Base-by-base conservation (phyloP, 2,113 vertebrate species). In the Dipodomys stephensi region DNA sequence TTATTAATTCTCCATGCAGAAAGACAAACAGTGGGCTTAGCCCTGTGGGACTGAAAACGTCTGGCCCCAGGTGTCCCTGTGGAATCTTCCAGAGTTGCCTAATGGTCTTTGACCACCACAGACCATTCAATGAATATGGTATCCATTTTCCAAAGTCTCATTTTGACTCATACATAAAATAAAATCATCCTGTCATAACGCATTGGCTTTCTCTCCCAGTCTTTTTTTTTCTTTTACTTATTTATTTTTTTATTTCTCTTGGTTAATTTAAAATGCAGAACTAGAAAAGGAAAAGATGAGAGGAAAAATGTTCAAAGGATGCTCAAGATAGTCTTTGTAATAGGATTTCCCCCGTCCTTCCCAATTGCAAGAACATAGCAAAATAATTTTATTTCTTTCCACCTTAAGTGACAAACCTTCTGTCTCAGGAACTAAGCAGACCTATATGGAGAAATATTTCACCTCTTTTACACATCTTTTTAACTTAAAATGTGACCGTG, bases 1-100 rank as follows among this genome's bases (percentile, higher is more conserved):
- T 97, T 95, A 98, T 98, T 98, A 98, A 98, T 98, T 98, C 97
- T 97, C 98, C 95, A 65, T 97, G 97, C 97, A 98, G 98, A 95
- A 98, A 98, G 92, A 98, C 72, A 98, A 98, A 98, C 88, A 98
- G 97, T 60, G 95, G 95, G 93, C 94, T 97, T 67, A 27, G 6
- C 96, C 98, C 97, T 90, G 79, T 4, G 98, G 97, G 97, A 71
- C 7, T 88, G 30, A 44, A 57, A 97, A 94, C n/a, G 97, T 98
- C 98, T 98, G 97, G 94, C 97, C 97, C 96, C 96, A 79, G 95
- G 96, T 92, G 83, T 97, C 98, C 98, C 98, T 20, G 76, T 13
- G 97, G 98, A 97, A 93, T 46, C 97, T 95, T 83, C 97, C 95
- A 92, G 78, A 94, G 83, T 32, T 97, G 93, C 95, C 96, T 97